phyloP scores from a whole-genome alignment of 2,113 vertebrate genomes.

The Tragelaphus scriptus region DNA sequence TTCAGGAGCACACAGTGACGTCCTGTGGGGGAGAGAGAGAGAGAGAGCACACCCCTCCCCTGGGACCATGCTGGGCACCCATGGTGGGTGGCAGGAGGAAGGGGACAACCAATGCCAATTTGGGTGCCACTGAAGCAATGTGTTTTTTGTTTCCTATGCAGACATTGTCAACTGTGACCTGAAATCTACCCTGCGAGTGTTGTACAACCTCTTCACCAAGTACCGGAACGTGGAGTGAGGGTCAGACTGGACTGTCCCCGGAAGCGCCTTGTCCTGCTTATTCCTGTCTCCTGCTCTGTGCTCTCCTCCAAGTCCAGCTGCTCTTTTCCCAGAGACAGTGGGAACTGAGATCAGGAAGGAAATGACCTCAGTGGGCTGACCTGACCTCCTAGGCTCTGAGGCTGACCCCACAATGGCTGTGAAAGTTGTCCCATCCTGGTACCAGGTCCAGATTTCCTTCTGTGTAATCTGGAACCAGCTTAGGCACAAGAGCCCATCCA shows the following conservation, averaged over 20 bases:
- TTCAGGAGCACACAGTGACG: background rate
- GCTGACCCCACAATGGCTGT: background rate
- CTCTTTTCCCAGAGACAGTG: background rate
- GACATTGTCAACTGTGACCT: constrained; percentile 99
- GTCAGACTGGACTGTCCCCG: background rate
- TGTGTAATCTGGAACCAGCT: background rate
- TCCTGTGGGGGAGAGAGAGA: background rate
- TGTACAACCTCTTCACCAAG: constrained; percentile 98
- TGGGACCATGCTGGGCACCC: background rate
- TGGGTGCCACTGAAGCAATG: background rate
- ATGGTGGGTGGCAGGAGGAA: accelerated
- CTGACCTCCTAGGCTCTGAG: background rate
- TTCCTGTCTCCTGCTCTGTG: background rate
- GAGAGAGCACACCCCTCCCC: too few species aligned
- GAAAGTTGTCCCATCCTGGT: background rate
- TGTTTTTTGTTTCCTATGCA: constrained; percentile 68
- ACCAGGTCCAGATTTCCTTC: background rate
- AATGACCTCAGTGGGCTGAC: background rate
- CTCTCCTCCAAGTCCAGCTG: background rate
- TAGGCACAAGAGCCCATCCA: background rate
- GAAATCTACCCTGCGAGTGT: constrained; percentile 95
- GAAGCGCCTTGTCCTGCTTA: background rate
- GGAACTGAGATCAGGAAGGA: constrained; percentile 16
- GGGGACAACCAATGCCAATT: background rate
- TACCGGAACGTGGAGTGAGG: constrained; percentile 92